phyloP scores from a whole-genome alignment of 2,797 vertebrate species.

The Pipistrellus nathusii region DNA sequence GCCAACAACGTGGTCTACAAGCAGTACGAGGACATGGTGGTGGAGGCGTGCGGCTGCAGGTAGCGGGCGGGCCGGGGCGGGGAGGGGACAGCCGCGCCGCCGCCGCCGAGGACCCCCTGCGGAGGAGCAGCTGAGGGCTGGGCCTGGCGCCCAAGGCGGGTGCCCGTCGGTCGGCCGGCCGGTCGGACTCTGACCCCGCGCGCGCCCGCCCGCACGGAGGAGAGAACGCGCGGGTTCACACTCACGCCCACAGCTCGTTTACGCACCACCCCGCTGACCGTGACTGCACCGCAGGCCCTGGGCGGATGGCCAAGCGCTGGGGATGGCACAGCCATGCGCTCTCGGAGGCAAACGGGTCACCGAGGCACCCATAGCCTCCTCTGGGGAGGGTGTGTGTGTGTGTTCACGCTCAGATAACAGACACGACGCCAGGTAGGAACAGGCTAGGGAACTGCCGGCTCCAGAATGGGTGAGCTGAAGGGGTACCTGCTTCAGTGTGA shows the following conservation, averaged over 20 bases:
- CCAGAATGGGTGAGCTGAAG: neutral
- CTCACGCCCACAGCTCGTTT: constrained; percentile 5
- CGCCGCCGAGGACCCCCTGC: neutral
- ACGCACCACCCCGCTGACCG: neutral
- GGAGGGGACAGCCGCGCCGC: neutral
- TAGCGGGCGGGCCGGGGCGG: constrained; percentile 84
- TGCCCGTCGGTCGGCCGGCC: too few species aligned
- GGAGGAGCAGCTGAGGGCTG: neutral
- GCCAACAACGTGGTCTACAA: constrained; percentile 95
- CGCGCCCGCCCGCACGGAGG: neutral
- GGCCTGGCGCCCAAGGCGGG: neutral
- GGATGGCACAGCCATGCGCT: neutral
- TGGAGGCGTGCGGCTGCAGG: constrained; percentile 94
- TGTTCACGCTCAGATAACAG: neutral
- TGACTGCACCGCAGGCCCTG: neutral
- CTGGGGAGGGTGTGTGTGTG: neutral
- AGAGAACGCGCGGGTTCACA: constrained; percentile 28
- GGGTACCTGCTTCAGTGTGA: neutral
- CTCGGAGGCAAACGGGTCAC: neutral
- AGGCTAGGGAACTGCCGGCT: neutral
- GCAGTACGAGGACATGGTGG: constrained; percentile 95
- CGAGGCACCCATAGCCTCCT: neutral
- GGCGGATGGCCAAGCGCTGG: neutral
- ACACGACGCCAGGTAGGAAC: neutral
- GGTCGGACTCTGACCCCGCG: neutral